These are phyloP conservation scores for Platysteira castanea DNA, from an alignment of 2,113 vertebrate genomes.

Conservation along the genomic window DNA sequence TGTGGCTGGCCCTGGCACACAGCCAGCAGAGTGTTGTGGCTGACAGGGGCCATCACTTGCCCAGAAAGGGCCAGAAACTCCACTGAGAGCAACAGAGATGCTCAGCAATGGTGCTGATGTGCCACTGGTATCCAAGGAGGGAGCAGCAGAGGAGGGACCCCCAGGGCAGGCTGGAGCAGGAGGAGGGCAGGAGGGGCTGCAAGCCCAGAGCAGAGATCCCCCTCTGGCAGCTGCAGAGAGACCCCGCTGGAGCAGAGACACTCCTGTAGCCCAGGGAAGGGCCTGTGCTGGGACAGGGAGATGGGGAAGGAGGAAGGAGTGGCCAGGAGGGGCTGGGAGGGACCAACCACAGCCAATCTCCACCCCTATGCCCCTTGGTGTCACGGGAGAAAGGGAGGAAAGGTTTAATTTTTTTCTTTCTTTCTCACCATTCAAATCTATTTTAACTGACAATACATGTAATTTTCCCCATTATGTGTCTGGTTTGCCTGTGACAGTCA, in stretches of 20 bases:
- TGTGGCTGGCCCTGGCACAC: neutral
- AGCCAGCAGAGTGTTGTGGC: rapidly evolving
- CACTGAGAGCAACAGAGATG: neutral
- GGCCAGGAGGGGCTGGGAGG: rapidly evolving
- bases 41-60: neutral
- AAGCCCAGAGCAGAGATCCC: neutral
- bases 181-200: neutral
- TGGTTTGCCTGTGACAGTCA: neutral
- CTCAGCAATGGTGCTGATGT: neutral
- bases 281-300: neutral
- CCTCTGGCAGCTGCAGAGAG: neutral
- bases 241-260: neutral
- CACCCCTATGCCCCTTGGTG: rapidly evolving
- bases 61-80: neutral
- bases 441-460: neutral
- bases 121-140: neutral
- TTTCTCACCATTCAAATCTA: neutral
- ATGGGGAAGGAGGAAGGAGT: neutral
- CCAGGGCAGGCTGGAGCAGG: neutral
- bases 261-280: neutral
- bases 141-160: neutral
- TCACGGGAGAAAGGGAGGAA: rapidly evolving
- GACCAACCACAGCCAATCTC: rapidly evolving
- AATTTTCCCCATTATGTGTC: neutral
- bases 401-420: neutral